Conservation (phyloP, 1,140 invertebrate species). For the Zaprionus camerounensis region DNA sequence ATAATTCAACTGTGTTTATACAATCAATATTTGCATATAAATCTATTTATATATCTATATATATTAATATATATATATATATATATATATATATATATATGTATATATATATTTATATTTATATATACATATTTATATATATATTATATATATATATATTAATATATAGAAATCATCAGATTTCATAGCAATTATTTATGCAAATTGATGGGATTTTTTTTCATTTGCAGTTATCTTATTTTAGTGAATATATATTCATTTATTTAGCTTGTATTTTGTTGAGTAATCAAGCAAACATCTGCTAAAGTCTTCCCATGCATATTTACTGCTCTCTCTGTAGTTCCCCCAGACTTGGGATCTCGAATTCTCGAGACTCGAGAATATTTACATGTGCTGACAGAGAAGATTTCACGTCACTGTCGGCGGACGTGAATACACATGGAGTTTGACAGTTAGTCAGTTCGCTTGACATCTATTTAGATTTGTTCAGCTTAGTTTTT, state of each 20-base stretch:
- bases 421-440: constrained; percentile 37
- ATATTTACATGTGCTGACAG: constrained; percentile 31
- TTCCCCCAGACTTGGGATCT: constrained; percentile 18
- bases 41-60: too few relatives aligned
- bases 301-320: neutral
- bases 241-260: constrained; percentile 3
- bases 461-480: neutral
- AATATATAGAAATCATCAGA: neutral
- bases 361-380: neutral
- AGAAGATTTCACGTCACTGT: constrained; percentile 29
- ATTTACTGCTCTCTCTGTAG: constrained; percentile 11
- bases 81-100: neutral
- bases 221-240: neutral
- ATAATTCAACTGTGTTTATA: neutral
- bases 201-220: constrained; percentile 4
- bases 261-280: constrained; percentile 7
- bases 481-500: neutral
- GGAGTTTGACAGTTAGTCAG: neutral
- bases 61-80: neutral
- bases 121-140: neutral
- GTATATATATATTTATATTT: too few relatives aligned
- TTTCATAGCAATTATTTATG: neutral
- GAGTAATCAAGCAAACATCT: constrained; percentile 8
- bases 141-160: neutral
- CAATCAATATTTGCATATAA: neutral